Conservation (phyloP, 1,140 invertebrate species). For the Oreohelix idahoensis region DNA sequence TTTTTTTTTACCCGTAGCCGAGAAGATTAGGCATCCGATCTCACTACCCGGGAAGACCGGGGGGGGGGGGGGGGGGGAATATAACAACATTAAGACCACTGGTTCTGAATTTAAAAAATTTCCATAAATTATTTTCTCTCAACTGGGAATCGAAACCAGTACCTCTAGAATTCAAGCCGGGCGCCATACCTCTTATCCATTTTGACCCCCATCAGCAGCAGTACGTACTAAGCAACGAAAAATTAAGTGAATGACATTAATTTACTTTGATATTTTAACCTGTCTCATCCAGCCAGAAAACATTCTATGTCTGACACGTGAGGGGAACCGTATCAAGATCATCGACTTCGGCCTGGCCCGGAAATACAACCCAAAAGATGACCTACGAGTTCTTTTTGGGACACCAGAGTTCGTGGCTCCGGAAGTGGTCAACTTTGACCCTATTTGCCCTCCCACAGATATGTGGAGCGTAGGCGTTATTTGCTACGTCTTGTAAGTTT, state of each 20-base stretch:
- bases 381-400: conserved; percentile 82
- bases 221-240: background rate
- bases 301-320: conserved; percentile 93
- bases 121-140: no score
- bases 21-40: no score
- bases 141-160: no score
- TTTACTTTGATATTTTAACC: background rate
- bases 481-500: conserved; percentile 97
- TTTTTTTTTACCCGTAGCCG: no score
- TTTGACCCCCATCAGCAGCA: no score
- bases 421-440: conserved; percentile 94
- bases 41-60: no score
- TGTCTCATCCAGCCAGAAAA: conserved; percentile 88
- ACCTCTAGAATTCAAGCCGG: no score
- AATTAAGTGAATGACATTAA: background rate
- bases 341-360: conserved; percentile 88
- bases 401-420: conserved; percentile 96
- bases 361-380: conserved; percentile 80
- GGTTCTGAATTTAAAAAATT: no score
- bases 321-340: conserved; percentile 97
- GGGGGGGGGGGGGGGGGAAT: no score
- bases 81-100: no score
- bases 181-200: no score
- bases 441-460: conserved; percentile 87
- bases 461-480: conserved; percentile 87